phyloP scores from a whole-genome alignment of 2,888 invertebrate species.

The Leucophora obtusa region DNA sequence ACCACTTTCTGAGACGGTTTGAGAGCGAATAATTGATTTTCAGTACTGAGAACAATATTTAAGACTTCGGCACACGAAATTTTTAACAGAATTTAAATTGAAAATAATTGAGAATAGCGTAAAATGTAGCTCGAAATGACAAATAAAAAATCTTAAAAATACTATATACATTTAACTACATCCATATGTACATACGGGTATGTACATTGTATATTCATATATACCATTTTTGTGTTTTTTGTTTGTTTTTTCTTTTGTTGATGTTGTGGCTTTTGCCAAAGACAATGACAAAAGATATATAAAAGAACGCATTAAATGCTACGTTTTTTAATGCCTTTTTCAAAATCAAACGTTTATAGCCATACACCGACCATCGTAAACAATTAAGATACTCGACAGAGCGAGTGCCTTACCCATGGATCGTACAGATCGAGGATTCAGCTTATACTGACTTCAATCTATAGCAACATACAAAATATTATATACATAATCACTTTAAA shows the following conservation, averaged over 20 bases:
- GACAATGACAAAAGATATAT: constrained; percentile 30
- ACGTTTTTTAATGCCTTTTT: background rate
- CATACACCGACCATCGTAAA: background rate
- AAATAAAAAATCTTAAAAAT: constrained; percentile 57
- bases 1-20: constrained; percentile 62
- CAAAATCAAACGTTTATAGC: background rate
- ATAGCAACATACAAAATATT: no score
- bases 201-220: background rate
- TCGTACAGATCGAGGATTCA: no score
- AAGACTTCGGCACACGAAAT: constrained; percentile 58
- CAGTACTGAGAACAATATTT: constrained; percentile 62
- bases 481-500: no score
- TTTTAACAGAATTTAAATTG: constrained; percentile 64
- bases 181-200: background rate
- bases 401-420: background rate
- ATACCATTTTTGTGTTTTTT: no score
- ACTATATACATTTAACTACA: constrained; percentile 4
- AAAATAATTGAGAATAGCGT: constrained; percentile 63
- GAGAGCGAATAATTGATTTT: constrained; percentile 62
- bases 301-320: constrained; percentile 12
- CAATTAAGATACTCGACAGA: background rate
- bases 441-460: no score
- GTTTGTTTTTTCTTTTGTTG: background rate
- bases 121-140: constrained; percentile 61
- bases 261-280: constrained; percentile 14